phyloP scores from a whole-genome alignment of 2,113 vertebrate genomes.

The Corvus cornix region DNA sequence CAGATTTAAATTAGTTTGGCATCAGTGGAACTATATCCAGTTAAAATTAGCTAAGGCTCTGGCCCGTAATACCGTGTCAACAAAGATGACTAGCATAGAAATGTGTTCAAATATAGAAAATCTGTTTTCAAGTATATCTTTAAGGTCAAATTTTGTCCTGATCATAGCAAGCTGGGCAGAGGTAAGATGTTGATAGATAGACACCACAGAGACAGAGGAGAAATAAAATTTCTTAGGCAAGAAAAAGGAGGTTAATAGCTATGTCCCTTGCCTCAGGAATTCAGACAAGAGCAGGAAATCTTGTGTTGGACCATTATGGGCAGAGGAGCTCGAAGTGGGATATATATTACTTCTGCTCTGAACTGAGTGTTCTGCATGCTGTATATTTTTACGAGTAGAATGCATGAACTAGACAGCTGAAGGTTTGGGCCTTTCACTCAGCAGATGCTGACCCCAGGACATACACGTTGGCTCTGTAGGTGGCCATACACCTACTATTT shows the following conservation, averaged over 20 bases:
- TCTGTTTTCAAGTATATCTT: background rate
- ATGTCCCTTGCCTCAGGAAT: background rate
- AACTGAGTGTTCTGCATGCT: background rate
- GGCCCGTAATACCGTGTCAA: background rate
- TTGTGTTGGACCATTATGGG: background rate
- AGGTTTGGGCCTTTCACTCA: background rate
- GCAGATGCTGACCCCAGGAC: background rate
- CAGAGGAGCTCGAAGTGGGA: background rate
- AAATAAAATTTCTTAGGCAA: background rate
- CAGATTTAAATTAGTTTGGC: conserved; percentile 39
- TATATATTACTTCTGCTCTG: background rate
- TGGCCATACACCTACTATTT: background rate
- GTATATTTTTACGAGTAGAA: background rate
- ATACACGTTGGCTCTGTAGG: background rate
- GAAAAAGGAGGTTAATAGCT: conserved; percentile 1
- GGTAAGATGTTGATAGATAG: background rate
- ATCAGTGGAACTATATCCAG: background rate
- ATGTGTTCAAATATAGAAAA: background rate
- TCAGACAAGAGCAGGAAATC: background rate
- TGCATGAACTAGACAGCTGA: background rate
- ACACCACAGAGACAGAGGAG: background rate
- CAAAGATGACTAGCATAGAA: background rate
- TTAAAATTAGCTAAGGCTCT: conserved; percentile 22
- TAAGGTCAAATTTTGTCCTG: background rate
- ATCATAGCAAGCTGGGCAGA: background rate